phyloP scores from a whole-genome alignment of 2,797 vertebrate genomes.

The Poecilia wingei region DNA sequence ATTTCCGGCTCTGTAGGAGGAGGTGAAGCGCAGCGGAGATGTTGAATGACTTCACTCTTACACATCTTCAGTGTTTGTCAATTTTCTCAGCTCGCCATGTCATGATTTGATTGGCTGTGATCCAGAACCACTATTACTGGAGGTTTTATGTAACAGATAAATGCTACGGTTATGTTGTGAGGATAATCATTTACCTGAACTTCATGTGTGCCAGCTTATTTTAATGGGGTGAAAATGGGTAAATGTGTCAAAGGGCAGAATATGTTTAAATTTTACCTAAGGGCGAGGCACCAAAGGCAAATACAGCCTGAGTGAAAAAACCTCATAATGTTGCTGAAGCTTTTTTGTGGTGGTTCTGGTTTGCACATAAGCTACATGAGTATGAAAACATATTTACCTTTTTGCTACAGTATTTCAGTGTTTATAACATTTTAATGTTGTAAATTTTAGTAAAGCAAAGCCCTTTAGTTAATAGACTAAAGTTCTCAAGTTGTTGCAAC shows the following conservation, averaged over 20 bases:
- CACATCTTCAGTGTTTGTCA: conserved; percentile 16
- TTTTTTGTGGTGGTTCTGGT: background rate
- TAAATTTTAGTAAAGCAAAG: background rate
- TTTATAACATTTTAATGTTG: background rate
- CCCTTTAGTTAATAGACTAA: background rate
- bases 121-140: conserved; percentile 17
- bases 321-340: background rate
- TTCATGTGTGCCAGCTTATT: background rate
- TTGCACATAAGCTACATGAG: background rate
- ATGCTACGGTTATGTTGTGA: conserved; percentile 16
- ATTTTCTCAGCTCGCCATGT: conserved; percentile 34
- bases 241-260: background rate
- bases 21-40: conserved; percentile 5
- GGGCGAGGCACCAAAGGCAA: background rate
- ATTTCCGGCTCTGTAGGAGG: conserved; percentile 36
- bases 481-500: background rate
- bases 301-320: background rate
- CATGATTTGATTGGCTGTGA: conserved; percentile 24
- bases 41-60: conserved; percentile 40
- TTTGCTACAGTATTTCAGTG: background rate
- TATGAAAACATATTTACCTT: background rate
- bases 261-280: background rate
- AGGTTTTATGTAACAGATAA: conserved; percentile 10
- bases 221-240: background rate
- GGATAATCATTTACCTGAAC: conserved; percentile 5